Conservation (phyloP, 1,140 invertebrate species). For the Sminthurinus signatus region DNA sequence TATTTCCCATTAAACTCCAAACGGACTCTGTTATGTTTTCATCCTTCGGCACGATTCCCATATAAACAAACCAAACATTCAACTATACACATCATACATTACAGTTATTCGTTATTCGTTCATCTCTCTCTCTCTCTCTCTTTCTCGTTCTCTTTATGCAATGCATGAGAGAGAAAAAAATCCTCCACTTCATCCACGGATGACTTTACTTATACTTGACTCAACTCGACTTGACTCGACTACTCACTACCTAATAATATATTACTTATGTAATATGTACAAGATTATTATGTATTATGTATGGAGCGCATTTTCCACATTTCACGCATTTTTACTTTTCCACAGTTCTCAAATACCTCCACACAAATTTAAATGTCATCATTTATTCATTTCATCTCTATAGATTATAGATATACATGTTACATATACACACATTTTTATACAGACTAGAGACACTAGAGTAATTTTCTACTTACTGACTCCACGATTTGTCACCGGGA, state of each 20-base stretch:
- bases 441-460: too few species aligned
- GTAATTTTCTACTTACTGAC: too few species aligned
- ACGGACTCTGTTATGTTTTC: background rate
- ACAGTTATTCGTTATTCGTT: background rate
- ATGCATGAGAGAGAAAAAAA: too few species aligned
- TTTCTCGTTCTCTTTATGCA: background rate
- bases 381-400: background rate
- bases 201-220: too few species aligned
- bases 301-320: too few species aligned
- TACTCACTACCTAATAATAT: too few species aligned
- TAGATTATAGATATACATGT: background rate
- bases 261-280: too few species aligned
- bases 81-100: too few species aligned
- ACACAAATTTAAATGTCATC: background rate
- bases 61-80: conserved; percentile 5
- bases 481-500: background rate
- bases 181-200: too few species aligned
- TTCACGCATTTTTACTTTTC: too few species aligned
- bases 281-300: too few species aligned
- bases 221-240: too few species aligned
- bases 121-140: conserved; percentile 11
- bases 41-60: background rate
- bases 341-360: background rate
- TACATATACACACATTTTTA: background rate
- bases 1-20: conserved; percentile 7